A percentile compares a stretch with the other conserved stretches of the same genome.
phyloP scores from a whole-genome alignment of 2,797 vertebrate species.

The Onychomys arenicola region DNA sequence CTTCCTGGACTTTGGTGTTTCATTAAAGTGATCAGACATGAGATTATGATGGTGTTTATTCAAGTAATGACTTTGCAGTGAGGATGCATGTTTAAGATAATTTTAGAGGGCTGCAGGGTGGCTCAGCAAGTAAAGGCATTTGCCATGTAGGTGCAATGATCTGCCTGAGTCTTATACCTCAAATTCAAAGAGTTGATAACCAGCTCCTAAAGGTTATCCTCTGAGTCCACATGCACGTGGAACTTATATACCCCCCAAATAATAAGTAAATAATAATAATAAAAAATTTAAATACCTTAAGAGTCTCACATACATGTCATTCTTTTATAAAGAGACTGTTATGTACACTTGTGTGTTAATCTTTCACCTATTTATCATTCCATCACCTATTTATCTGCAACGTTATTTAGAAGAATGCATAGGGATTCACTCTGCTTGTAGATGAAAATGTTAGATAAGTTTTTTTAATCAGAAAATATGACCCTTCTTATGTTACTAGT shows the following conservation, averaged over 20 bases:
- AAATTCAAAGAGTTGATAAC: neutral
- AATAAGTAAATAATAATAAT: neutral
- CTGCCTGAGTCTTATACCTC: neutral
- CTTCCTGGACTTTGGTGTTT: neutral
- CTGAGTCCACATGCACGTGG: too few species aligned
- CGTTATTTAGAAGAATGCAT: neutral
- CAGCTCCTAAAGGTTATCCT: neutral
- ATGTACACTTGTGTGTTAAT: neutral
- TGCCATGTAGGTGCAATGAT: neutral
- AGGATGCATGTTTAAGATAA: neutral
- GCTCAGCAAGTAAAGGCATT: neutral
- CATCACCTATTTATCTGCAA: neutral
- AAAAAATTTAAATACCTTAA: neutral
- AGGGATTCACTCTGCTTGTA: neutral
- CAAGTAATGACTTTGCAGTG: neutral
- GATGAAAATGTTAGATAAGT: conserved; percentile 16
- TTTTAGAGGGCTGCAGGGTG: neutral
- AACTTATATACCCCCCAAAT: neutral
- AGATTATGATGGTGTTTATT: neutral
- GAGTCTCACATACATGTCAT: neutral
- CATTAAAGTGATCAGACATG: conserved; percentile 14
- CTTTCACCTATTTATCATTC: neutral
- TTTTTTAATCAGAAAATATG: neutral
- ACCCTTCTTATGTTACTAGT: neutral
- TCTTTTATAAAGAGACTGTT: neutral